Percentiles rank a stretch among this genome's conserved stretches.
Conservation (phyloP, 2,888 invertebrate species). For the Netelia inedita region DNA sequence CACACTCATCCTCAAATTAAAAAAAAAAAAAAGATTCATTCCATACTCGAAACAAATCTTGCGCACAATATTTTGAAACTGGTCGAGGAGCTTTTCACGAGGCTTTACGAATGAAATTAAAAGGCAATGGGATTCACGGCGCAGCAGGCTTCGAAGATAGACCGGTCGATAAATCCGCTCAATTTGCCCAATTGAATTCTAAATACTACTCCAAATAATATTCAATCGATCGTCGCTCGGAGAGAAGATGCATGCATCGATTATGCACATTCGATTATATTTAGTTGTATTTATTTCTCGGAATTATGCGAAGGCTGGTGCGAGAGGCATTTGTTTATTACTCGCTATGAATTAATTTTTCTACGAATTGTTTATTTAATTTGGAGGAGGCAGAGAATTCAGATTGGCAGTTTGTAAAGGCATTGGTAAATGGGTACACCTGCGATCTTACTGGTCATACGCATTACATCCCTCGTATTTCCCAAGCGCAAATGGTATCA, state of each 20-base stretch:
- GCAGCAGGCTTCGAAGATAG: slow-evolving; percentile 34
- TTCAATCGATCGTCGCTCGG: slow-evolving; percentile 48
- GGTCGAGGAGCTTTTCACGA: slow-evolving; percentile 15
- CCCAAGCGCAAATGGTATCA: slow-evolving; percentile 34
- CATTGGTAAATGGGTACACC: slow-evolving; percentile 51
- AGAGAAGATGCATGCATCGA: slow-evolving; percentile 55
- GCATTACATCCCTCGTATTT: slow-evolving; percentile 26
- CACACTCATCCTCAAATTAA: background rate
- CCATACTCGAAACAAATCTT: background rate
- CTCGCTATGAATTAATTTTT: slow-evolving; percentile 8
- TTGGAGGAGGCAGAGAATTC: slow-evolving; percentile 26
- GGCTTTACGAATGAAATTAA: background rate
- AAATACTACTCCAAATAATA: slow-evolving; percentile 35
- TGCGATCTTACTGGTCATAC: slow-evolving; percentile 12
- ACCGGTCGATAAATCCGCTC: slow-evolving; percentile 22
- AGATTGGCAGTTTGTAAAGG: slow-evolving; percentile 24
- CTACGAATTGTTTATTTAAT: background rate
- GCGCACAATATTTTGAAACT: slow-evolving; percentile 24
- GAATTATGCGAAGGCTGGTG: slow-evolving; percentile 39
- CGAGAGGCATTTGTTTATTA: slow-evolving; percentile 32
- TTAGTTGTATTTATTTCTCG: slow-evolving; percentile 36
- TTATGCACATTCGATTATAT: slow-evolving; percentile 46
- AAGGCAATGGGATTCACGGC: slow-evolving; percentile 25
- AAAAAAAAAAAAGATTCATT: background rate
- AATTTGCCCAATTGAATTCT: slow-evolving; percentile 50